Base-by-base conservation (phyloP, 2,888 invertebrate genomes). In the Stenodema calcarata region DNA sequence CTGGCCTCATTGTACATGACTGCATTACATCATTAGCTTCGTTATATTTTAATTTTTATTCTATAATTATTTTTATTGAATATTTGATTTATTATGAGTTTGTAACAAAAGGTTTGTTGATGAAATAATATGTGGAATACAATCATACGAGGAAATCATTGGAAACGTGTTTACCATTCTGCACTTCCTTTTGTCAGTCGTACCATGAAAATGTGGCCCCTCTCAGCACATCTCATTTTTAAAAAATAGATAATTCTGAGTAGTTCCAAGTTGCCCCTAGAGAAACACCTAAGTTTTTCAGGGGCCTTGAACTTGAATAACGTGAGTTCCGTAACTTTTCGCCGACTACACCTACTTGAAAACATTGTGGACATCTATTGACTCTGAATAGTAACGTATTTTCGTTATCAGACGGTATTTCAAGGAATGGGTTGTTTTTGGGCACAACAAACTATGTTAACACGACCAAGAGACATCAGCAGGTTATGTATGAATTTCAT, bases 161-260 rank as follows among this genome's bases (percentile, higher is more conserved):
- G 16, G 35, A 54, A 28, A 54, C 50, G 12, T 0, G 18, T 78
- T 27, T 11, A 41, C 18, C 44, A 23, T 44, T 44, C n/a, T 35
- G 35, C 73, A 18, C 35, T 0, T 35, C 7, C 28, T 73, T 73
- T n/a, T 28, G 27, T 78, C 78, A 78, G 78, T 78, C 78, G n/a
- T 78, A 78, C 44, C 78, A 78, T 78, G 14, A 44, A 44, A 44
- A 11, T 78, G 35, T 73, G 78, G 78, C 78, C 78, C 78, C 78
- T 78, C 78, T 78, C 78, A 23, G 76, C 35, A 42, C 28, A 28
- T 54, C 54, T 54, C 54, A 28, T 30, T 70, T 70, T 73, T n/a
- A 28, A 73, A 73, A 73, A 73, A 73, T 73, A 73, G 0, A 73
- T 12, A 73, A 6, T 62, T 27, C 62, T 9, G 62, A 62, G 23